These are phyloP conservation scores for Fulica atra DNA, from an alignment of 2,113 vertebrate species.

Conservation along the genomic window DNA sequence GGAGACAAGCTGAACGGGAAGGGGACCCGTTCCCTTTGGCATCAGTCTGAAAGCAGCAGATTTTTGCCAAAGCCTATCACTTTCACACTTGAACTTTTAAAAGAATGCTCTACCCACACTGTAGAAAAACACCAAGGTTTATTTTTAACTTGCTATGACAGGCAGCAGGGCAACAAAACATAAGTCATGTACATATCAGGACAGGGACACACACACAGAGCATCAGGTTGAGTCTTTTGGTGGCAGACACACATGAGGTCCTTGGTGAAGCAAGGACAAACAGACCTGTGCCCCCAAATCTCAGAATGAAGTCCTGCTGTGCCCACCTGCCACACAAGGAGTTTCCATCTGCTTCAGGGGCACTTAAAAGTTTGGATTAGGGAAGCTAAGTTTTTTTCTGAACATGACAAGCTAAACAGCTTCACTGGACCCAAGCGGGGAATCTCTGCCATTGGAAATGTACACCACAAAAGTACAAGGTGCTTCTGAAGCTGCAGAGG, in stretches of 20 bases:
- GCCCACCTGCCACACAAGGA: not conserved
- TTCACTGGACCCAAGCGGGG: not conserved
- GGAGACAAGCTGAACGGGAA: not conserved
- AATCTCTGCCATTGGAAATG: not conserved
- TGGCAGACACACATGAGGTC: not conserved
- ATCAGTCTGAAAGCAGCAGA: not conserved
- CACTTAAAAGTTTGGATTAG: not conserved
- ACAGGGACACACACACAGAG: not conserved
- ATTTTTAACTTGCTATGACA: slow-evolving; percentile 46
- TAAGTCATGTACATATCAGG: not conserved
- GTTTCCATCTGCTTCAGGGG: not conserved
- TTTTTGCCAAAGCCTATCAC: slow-evolving; percentile 37
- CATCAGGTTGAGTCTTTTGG: not conserved
- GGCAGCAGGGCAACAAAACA: not conserved
- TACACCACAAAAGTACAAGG: not conserved
- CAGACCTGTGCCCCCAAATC: not conserved
- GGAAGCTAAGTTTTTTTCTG: not conserved
- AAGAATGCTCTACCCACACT: not conserved
- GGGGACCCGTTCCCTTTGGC: not conserved
- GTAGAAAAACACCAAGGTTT: not conserved
- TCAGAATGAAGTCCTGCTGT: fast-evolving
- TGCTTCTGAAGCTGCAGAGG: not conserved
- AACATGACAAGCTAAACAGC: not conserved
- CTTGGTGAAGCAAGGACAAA: not conserved
- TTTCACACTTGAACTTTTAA: slow-evolving; percentile 26